Percentiles rank a stretch among this genome's conserved stretches.
Evolutionary conservation across 2,797 vertebrate species (phyloP).

Genomic region (Liparis tanakae): DNA sequence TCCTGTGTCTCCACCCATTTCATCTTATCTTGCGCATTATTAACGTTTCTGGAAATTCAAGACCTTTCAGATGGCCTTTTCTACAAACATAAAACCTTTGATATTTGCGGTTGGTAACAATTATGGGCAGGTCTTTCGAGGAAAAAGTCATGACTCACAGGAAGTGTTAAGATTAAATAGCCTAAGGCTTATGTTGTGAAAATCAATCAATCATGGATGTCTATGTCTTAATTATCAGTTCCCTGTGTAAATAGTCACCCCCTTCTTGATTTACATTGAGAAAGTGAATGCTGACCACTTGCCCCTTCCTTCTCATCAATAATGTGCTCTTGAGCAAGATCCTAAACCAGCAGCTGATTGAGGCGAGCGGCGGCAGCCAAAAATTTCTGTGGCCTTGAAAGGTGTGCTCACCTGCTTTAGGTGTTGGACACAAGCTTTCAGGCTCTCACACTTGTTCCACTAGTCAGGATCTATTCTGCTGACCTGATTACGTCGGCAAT

Average conservation of each 20-base stretch:
- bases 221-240: not conserved
- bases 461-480: not conserved
- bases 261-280: not conserved
- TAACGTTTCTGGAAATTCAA: slow-evolving; percentile 17
- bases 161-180: slow-evolving; percentile 1
- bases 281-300: not conserved
- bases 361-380: not conserved
- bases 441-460: not conserved
- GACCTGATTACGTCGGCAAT: not conserved
- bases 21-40: slow-evolving; percentile 30
- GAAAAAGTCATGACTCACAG: slow-evolving; percentile 11
- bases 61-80: slow-evolving; percentile 1
- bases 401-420: not conserved
- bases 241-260: not conserved
- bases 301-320: not conserved
- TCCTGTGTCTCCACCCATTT: slow-evolving; percentile 29
- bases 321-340: not conserved
- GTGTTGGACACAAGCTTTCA: not conserved
- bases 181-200: not conserved
- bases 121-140: not conserved
- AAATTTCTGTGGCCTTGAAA: not conserved
- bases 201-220: not conserved
- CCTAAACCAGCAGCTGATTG: not conserved
- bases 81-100: not conserved
- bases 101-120: not conserved